These are phyloP conservation scores for Meloidogyne hapla DNA, from an alignment of 1,140 invertebrate species.

Conservation along the genomic window DNA sequence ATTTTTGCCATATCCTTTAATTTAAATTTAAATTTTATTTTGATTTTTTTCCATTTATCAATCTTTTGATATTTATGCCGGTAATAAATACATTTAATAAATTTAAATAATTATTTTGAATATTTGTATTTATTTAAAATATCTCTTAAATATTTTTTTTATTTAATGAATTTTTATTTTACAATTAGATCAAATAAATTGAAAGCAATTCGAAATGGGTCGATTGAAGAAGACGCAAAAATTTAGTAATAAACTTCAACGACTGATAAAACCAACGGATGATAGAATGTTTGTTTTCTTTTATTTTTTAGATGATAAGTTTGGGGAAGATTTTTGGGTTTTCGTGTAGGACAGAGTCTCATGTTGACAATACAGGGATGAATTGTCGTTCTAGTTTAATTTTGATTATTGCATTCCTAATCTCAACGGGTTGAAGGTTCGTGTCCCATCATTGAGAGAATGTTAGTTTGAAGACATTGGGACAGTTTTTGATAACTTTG, in stretches of 20 bases:
- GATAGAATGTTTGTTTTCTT: slow-evolving; percentile 57
- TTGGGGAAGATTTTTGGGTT: no score
- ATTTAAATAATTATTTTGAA: background rate
- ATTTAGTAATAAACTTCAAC: slow-evolving; percentile 51
- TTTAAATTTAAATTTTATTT: no score
- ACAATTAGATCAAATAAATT: background rate
- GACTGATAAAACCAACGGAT: slow-evolving; percentile 61
- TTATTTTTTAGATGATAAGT: background rate
- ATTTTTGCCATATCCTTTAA: no score
- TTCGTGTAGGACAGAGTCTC: no score
- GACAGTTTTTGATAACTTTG: no score
- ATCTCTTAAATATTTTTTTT: background rate
- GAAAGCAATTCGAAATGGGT: slow-evolving; percentile 17
- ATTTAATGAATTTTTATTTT: background rate
- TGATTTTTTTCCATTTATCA: background rate
- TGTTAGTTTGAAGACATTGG: no score
- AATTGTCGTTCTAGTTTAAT: no score
- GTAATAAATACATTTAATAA: background rate
- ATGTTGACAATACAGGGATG: no score
- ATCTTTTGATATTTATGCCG: background rate
- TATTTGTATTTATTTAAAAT: background rate
- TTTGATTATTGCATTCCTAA: no score
- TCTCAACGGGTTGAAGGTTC: no score
- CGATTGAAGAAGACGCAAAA: slow-evolving; percentile 52
- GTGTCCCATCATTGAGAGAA: no score